Percentiles rank a stretch among this genome's conserved stretches.
phyloP scores from a whole-genome alignment of 2,113 vertebrate species.

The Puma concolor region DNA sequence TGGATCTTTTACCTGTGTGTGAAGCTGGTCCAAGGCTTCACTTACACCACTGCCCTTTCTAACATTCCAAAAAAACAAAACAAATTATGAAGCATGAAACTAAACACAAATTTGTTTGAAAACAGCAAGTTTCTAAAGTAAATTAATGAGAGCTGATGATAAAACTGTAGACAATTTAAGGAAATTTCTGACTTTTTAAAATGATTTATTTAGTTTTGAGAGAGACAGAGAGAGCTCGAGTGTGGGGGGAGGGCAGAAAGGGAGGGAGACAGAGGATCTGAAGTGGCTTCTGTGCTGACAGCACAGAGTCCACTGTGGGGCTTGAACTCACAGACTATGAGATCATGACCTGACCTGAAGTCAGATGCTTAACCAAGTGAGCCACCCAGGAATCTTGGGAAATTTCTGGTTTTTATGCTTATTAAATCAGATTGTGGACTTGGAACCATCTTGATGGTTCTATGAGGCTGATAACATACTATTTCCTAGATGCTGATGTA shows the following conservation, averaged over 20 bases:
- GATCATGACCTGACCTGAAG: no score
- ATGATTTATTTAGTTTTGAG: no score
- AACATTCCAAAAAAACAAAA: background rate
- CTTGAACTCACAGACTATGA: no score
- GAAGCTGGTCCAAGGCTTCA: background rate
- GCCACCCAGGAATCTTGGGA: background rate
- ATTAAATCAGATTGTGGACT: background rate
- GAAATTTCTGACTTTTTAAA: background rate
- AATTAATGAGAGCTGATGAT: background rate
- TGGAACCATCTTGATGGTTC: background rate
- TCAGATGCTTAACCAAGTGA: no score
- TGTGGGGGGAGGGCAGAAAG: no score
- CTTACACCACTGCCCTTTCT: background rate
- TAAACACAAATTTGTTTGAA: background rate
- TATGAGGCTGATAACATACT: background rate
- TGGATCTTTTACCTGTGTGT: background rate
- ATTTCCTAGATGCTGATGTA: background rate
- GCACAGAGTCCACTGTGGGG: no score
- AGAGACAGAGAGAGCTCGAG: no score
- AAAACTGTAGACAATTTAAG: background rate
- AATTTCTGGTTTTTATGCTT: constrained; percentile 23
- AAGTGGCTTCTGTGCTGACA: no score
- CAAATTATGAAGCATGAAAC: background rate
- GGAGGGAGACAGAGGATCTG: no score
- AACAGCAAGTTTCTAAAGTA: constrained; percentile 33